Base-by-base conservation (phyloP, 1,140 invertebrate species). In the Drosophila lacertosa region DNA sequence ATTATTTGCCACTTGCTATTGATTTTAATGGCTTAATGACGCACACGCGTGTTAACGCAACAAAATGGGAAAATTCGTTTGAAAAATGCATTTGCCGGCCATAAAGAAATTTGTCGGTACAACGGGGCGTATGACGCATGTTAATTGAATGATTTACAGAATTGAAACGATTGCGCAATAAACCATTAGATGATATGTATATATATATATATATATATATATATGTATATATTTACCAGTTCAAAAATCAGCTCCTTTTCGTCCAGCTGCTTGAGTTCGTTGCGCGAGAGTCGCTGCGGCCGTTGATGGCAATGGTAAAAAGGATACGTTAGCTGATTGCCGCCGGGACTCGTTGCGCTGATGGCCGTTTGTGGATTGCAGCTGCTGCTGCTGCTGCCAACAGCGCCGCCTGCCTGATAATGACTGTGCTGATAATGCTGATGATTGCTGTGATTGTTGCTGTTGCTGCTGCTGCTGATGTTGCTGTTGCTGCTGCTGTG, bases 241-340 rank as follows among this genome's bases (percentile, higher is more conserved):
- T 99, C 97, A 91, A 98, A 98, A 90, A 99, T 98, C 45, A 99
- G 94, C 92, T 99, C 97, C 90, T 97, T 97, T 90, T 99, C 97
- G 82, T 98, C 97, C 60, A 99, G 92, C 44, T 97, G 95, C 80
- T 96, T 94, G 1, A 98, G 93, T 90, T 98, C 97, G 80, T 96
- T 95, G 47, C 97, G 92, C 0, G 95, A 96, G 65, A 95, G 92
- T 13, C 96, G 92, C 74, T 96, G 95, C 16, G 95, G 94, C 40
- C 95, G 91, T 18, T 92, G 90, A 74, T 72, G 75, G 64, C 78
- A 82, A 26, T 74, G 81, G 64, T 80, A 70, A 53, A 84, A 83
- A 32, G 60, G 77, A 76, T 76, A 88, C 39, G 73, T 63, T 57
- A 77, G 58, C 10, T 47, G 68, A 48, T 77, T 48, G 10, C 20